These are phyloP conservation scores for Mythimna loreyi DNA, from an alignment of 2,888 invertebrate species.

Conservation along the genomic window DNA sequence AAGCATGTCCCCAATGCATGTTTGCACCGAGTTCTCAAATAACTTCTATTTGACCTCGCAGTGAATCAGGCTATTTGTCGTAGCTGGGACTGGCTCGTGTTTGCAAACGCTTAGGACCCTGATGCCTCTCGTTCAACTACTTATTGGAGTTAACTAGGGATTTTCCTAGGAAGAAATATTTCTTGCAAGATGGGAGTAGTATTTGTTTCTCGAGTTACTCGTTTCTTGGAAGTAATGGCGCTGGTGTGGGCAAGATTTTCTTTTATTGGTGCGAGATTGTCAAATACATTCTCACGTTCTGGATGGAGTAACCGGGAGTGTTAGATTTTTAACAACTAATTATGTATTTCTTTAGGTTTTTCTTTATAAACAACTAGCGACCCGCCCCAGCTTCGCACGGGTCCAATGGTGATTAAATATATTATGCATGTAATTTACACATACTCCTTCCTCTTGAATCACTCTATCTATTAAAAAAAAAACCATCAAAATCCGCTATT, in stretches of 20 bases:
- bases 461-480: no score
- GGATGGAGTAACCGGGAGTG: no score
- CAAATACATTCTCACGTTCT: no score
- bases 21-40: slow-evolving; percentile 57
- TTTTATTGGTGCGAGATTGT: background rate
- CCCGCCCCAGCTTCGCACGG: no score
- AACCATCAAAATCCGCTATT: no score
- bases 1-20: slow-evolving; percentile 62
- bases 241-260: background rate
- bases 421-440: no score
- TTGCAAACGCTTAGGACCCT: slow-evolving; percentile 54
- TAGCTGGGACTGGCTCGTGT: slow-evolving; percentile 45
- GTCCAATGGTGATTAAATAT: no score
- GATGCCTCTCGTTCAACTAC: slow-evolving; percentile 37
- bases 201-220: background rate
- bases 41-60: slow-evolving; percentile 63
- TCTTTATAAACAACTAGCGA: no score
- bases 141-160: slow-evolving; percentile 37
- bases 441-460: no score
- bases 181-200: background rate
- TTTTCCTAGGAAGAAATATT: slow-evolving; percentile 34
- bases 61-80: slow-evolving; percentile 65
- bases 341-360: no score
- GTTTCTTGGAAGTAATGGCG: background rate
- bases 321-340: no score